These are phyloP conservation scores for Nylanderia fulva DNA, from an alignment of 1,140 invertebrate species.

Conservation along the genomic window DNA sequence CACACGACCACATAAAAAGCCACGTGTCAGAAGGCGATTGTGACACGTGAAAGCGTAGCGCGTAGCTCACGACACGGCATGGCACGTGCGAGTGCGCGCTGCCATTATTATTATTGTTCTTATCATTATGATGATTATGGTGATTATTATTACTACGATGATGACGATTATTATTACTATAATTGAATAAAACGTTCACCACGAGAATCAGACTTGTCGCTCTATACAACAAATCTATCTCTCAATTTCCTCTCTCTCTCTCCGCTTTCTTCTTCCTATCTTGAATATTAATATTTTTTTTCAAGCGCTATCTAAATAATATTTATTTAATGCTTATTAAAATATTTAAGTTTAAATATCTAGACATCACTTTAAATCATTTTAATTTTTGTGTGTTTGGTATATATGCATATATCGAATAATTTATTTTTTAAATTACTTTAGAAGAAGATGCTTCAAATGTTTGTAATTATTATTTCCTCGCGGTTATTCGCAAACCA, in stretches of 20 bases:
- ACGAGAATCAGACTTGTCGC: conserved; percentile 55
- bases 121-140: conserved; percentile 56
- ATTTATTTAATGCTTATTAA: background rate
- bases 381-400: background rate
- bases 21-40: conserved; percentile 26
- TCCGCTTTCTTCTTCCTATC: background rate
- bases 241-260: background rate
- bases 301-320: background rate
- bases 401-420: no score
- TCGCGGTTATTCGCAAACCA: background rate
- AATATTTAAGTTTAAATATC: no score
- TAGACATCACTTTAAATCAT: no score
- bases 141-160: conserved; percentile 58
- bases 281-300: background rate
- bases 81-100: conserved; percentile 32
- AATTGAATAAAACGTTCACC: conserved; percentile 83
- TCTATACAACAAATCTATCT: background rate
- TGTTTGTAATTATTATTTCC: background rate
- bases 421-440: background rate
- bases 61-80: conserved; percentile 26
- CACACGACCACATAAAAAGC: background rate
- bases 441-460: background rate
- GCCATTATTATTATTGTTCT: conserved; percentile 74
- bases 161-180: conserved; percentile 80
- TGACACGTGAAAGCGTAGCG: background rate